Conservation (phyloP, 2,113 vertebrate species). For the Halichoerus grypus region DNA sequence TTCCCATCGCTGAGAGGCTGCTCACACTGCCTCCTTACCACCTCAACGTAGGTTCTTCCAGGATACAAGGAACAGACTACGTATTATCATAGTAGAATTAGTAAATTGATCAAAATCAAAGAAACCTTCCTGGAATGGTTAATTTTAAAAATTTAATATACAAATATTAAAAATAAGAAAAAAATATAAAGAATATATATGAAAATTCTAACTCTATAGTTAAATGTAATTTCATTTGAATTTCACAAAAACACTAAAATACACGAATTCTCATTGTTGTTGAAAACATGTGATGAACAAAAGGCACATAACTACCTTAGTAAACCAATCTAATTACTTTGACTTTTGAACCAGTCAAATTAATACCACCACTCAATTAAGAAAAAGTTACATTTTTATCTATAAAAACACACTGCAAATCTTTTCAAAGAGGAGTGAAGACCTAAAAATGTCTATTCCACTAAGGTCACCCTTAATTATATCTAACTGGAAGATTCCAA, state of each 20-base stretch:
- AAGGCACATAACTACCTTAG: neutral
- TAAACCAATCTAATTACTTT: neutral
- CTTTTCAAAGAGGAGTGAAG: conserved; percentile 20
- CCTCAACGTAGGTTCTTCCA: neutral
- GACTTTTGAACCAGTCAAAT: conserved; percentile 4
- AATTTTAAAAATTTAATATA: neutral
- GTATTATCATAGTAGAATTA: neutral
- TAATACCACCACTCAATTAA: neutral
- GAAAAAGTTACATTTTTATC: conserved; percentile 39
- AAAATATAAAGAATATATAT: neutral
- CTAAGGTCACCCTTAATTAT: neutral
- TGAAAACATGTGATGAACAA: neutral
- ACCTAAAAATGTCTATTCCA: neutral
- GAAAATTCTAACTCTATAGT: neutral
- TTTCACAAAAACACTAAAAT: neutral
- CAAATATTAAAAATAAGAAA: neutral
- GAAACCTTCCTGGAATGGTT: neutral
- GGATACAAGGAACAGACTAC: neutral
- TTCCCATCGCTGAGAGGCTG: neutral
- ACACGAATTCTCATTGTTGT: neutral
- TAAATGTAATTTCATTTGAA: neutral
- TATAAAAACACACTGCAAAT: neutral
- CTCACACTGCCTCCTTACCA: neutral
- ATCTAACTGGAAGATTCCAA: conserved; percentile 2
- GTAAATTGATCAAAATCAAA: neutral